Evolutionary conservation across 2,797 vertebrate species (phyloP), one percentile per base, ranked within the genome.

Genomic region (Capromys pilorides): DNA sequence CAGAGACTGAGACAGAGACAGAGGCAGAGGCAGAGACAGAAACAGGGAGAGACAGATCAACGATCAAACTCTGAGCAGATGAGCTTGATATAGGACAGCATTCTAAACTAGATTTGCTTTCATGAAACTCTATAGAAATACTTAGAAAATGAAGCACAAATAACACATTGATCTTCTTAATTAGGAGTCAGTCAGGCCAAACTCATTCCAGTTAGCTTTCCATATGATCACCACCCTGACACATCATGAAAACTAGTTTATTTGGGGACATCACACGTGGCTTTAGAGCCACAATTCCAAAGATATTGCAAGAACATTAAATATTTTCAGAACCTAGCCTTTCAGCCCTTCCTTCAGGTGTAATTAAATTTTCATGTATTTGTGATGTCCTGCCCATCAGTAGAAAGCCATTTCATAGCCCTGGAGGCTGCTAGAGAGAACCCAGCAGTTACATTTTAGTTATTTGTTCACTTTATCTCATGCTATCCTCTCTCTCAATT

Each of bases 401-500:
- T 82, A 24, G 62, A 96, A 90, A 90, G 73, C 67, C 73, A 79
- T 82, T 1, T 0, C 4, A 28, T 62, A 86, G 85, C 82, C 90
- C 92, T 61, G 88, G 79, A 93, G 92, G 82, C 69, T 41, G 39
- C 90, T 92, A 92, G 73, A 64, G 45, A 90, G 90, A 91, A 39
- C 59, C 59, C 18, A 8, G 49, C 18, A 3, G 93, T 88, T 90
- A 83, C 86, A 94, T 89, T 94, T 90, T 83, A 95, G 94, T 90
- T 96, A 94, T 95, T 97, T 95, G 94, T 94, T 93, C 88, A 89
- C 86, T 91, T 87, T 81, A 87, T 94, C 94, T 92, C 90, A 73
- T 22, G 31, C 80, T 86, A 57, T 39, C 13, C 90, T 90, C 51
- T 77, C 86, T 96, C 84, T 86, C 88, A 93, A 61, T 54, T 92